Percentiles rank a stretch among this genome's conserved stretches.
Conservation (phyloP, 2,797 vertebrate genomes). For the Tragelaphus oryx region DNA sequence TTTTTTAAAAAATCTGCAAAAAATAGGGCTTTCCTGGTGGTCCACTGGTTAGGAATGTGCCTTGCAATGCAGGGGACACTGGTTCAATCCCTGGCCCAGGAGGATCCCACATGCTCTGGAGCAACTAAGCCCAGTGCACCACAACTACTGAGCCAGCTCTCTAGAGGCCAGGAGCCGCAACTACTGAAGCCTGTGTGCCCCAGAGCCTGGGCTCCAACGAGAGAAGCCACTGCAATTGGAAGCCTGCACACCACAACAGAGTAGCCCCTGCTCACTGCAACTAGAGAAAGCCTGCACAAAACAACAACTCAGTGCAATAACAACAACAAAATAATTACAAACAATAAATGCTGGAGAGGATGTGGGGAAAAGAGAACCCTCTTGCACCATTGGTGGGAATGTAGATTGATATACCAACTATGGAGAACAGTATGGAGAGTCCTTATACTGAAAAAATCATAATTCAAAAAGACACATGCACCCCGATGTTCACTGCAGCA, state of each 20-base stretch:
- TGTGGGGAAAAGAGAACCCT: background rate
- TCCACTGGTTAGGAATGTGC: background rate
- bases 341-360: background rate
- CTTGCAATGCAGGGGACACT: background rate
- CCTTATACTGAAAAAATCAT: background rate
- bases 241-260: background rate
- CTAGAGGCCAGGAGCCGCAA: background rate
- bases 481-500: background rate
- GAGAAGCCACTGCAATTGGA: background rate
- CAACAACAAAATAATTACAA: background rate
- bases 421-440: background rate
- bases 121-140: background rate
- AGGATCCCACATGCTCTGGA: background rate
- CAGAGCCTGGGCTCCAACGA: background rate
- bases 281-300: fast-evolving
- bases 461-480: background rate
- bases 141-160: background rate
- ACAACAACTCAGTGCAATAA: background rate
- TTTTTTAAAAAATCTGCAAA: background rate
- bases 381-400: background rate
- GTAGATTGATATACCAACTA: background rate
- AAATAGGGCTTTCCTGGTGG: background rate
- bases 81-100: background rate
- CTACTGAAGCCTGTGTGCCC: background rate
- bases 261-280: background rate